Evolutionary conservation across 2,113 vertebrate genomes (phyloP).

Genomic region (Tragelaphus scriptus): DNA sequence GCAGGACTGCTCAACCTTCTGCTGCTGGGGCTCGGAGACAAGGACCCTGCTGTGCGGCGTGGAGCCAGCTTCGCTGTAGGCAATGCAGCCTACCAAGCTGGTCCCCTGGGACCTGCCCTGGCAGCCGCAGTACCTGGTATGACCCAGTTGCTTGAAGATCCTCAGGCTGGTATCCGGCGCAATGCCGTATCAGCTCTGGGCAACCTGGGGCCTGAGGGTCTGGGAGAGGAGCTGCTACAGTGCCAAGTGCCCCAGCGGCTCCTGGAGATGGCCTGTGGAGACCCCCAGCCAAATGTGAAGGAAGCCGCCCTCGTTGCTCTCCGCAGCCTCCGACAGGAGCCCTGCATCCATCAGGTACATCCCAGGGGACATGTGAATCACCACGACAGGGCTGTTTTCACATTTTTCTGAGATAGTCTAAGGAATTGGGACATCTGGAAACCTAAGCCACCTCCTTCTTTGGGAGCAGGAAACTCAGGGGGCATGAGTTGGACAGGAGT

Average conservation of each 20-base stretch:
- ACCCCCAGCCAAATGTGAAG: slow-evolving; percentile 73
- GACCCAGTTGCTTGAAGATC: slow-evolving; percentile 70
- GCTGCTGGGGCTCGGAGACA: slow-evolving; percentile 72
- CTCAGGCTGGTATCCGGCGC: slow-evolving; percentile 71
- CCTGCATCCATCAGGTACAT: slow-evolving; percentile 76
- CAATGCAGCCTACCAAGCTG: slow-evolving; percentile 71
- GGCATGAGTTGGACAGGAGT: neutral
- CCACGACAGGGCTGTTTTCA: neutral
- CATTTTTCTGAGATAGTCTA: neutral
- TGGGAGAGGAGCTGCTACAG: slow-evolving; percentile 69
- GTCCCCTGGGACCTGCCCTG: slow-evolving; percentile 7
- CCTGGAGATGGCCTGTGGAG: slow-evolving; percentile 77
- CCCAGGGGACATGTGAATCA: neutral
- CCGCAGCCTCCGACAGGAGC: slow-evolving; percentile 71
- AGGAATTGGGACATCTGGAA: neutral
- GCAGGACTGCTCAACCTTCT: slow-evolving; percentile 63
- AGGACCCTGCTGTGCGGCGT: slow-evolving; percentile 70
- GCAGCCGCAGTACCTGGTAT: slow-evolving; percentile 71
- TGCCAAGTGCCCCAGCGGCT: slow-evolving; percentile 72
- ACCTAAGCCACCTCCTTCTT: neutral
- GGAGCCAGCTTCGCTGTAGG: slow-evolving; percentile 81
- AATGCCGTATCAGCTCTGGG: slow-evolving; percentile 79
- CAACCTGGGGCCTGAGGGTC: slow-evolving; percentile 74
- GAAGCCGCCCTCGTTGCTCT: slow-evolving; percentile 79
- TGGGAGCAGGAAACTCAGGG: neutral